Evolutionary conservation across 2,888 invertebrate genomes (phyloP).

Genomic region (Pterostichus niger): DNA sequence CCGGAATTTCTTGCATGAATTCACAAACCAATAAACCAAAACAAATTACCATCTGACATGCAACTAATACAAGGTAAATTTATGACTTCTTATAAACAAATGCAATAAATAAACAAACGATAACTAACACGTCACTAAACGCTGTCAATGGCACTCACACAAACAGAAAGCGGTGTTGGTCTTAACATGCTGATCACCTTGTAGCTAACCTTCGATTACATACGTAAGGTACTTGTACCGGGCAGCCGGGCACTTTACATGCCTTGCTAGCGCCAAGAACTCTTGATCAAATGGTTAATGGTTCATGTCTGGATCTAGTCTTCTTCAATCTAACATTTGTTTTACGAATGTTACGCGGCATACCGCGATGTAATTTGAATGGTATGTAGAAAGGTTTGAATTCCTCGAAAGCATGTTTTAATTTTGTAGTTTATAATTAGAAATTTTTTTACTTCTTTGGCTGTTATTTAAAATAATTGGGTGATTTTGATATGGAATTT

Average conservation of each 20-base stretch:
- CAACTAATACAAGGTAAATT: slow-evolving; percentile 2
- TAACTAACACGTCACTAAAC: not conserved
- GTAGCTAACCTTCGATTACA: not conserved
- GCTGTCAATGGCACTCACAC: slow-evolving; percentile 8
- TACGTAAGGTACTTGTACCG: too few species aligned
- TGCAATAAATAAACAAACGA: not conserved
- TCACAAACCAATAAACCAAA: not conserved
- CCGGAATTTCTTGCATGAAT: not conserved
- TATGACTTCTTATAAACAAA: not conserved
- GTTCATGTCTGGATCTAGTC: too few species aligned
- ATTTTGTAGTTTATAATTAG: not conserved
- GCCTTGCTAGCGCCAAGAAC: too few species aligned
- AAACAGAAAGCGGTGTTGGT: not conserved
- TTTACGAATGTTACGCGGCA: not conserved
- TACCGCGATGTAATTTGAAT: not conserved
- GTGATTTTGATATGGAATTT: not conserved
- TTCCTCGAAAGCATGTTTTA: not conserved
- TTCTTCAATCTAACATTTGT: too few species aligned
- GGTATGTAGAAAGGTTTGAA: not conserved
- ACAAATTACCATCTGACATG: slow-evolving; percentile 7
- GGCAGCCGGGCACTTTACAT: too few species aligned
- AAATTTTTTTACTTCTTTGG: not conserved
- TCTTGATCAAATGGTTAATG: too few species aligned
- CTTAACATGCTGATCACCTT: slow-evolving; percentile 12
- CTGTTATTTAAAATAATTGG: not conserved